phyloP scores from a whole-genome alignment of 2,888 invertebrate genomes.

The Mimumesa dahlbomi region DNA sequence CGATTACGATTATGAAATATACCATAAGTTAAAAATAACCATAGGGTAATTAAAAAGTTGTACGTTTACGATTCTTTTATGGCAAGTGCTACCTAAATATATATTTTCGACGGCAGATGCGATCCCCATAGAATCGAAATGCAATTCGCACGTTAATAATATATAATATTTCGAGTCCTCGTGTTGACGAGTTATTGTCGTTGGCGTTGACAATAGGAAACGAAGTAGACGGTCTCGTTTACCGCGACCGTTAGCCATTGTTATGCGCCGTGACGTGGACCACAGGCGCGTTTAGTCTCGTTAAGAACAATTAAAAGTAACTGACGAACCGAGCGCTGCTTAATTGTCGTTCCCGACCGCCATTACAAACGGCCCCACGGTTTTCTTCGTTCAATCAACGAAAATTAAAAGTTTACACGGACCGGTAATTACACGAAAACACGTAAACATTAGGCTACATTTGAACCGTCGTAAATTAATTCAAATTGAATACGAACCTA shows the following conservation, averaged over 20 bases:
- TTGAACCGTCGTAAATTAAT: too few relatives aligned
- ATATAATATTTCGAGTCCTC: conserved; percentile 26
- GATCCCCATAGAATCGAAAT: background rate
- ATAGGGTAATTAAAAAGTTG: too few relatives aligned
- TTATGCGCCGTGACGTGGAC: conserved; percentile 60
- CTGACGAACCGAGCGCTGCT: conserved; percentile 62
- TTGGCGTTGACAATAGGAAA: conserved; percentile 46
- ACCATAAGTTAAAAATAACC: too few relatives aligned
- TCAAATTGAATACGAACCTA: too few relatives aligned
- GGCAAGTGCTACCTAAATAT: too few relatives aligned
- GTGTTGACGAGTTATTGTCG: conserved; percentile 35
- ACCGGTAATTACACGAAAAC: background rate
- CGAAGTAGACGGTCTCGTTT: conserved; percentile 52
- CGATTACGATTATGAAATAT: too few relatives aligned
- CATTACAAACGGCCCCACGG: conserved; percentile 5
- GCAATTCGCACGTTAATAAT: conserved; percentile 32
- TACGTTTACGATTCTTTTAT: too few relatives aligned
- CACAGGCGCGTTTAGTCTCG: conserved; percentile 58
- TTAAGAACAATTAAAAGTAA: conserved; percentile 74
- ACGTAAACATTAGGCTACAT: background rate
- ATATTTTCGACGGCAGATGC: too few relatives aligned
- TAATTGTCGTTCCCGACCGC: conserved; percentile 64
- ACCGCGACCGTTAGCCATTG: conserved; percentile 66
- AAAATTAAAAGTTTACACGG: conserved; percentile 11
- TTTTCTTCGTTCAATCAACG: background rate